A percentile compares a stretch with the other conserved stretches of the same genome.
phyloP scores from a whole-genome alignment of 2,888 invertebrate species.

The Apantesis nais region DNA sequence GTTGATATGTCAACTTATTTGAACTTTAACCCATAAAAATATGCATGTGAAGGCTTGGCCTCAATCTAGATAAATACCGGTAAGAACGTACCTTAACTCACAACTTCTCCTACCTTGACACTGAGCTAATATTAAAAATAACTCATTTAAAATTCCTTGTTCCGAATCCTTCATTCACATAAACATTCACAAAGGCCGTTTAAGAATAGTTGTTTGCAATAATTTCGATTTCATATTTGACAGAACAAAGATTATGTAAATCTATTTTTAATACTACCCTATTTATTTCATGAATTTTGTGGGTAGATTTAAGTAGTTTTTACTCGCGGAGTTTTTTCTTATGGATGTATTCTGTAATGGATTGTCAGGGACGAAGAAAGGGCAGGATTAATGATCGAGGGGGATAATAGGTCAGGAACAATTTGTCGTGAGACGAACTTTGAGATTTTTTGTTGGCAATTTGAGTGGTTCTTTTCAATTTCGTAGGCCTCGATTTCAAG shows the following conservation, averaged over 20 bases:
- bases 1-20: no score
- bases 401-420: constrained; percentile 18
- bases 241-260: constrained; percentile 12
- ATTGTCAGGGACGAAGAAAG: constrained; percentile 23
- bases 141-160: no score
- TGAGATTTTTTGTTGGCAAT: constrained; percentile 21
- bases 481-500: neutral
- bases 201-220: neutral
- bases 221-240: neutral
- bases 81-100: no score
- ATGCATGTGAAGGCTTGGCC: no score
- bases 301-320: constrained; percentile 24
- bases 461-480: constrained; percentile 6
- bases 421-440: constrained; percentile 19
- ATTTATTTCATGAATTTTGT: constrained; percentile 17
- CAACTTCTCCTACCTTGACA: no score
- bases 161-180: neutral
- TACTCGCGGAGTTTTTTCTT: constrained; percentile 3
- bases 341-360: constrained; percentile 46
- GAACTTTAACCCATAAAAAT: no score
- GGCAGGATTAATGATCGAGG: constrained; percentile 37
- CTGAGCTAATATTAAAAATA: no score
- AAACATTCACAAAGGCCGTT: neutral
- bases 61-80: no score
- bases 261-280: constrained; percentile 20